Percentiles rank a stretch among this genome's conserved stretches.
phyloP scores from a whole-genome alignment of 1,140 invertebrate species.

The Papilio polytes region DNA sequence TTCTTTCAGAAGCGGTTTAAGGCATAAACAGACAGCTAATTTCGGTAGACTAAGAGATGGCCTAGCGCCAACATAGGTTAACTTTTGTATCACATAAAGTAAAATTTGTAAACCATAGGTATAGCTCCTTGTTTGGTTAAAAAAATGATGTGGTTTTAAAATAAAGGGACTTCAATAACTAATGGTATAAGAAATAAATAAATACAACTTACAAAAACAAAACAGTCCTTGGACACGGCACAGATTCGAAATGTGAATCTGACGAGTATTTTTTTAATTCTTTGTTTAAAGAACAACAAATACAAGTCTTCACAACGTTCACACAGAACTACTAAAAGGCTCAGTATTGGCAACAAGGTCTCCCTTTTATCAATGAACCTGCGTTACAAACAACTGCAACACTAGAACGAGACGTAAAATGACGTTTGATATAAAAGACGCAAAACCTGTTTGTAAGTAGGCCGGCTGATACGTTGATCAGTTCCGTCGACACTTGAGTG shows the following conservation, averaged over 20 bases:
- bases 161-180: too few relatives aligned
- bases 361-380: conserved; percentile 33
- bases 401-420: conserved; percentile 26
- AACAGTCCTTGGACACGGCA: conserved; percentile 5
- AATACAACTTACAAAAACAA: conserved; percentile 5
- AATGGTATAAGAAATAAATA: too few relatives aligned
- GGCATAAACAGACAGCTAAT: neutral
- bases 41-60: neutral
- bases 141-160: too few relatives aligned
- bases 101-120: neutral
- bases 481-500: conserved; percentile 11
- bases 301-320: neutral
- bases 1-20: neutral
- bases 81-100: neutral
- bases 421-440: conserved; percentile 7
- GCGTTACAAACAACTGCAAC: conserved; percentile 7
- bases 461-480: conserved; percentile 16
- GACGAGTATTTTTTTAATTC: conserved; percentile 9
- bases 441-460: conserved; percentile 34
- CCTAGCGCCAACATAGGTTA: neutral
- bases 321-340: neutral
- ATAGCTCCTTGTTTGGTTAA: neutral
- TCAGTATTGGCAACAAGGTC: conserved; percentile 3
- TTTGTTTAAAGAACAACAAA: neutral
- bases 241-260: neutral